Percentiles rank a stretch among this genome's conserved stretches.
phyloP scores from a whole-genome alignment of 2,797 vertebrate genomes.

The Oceanodroma leucorhoa region DNA sequence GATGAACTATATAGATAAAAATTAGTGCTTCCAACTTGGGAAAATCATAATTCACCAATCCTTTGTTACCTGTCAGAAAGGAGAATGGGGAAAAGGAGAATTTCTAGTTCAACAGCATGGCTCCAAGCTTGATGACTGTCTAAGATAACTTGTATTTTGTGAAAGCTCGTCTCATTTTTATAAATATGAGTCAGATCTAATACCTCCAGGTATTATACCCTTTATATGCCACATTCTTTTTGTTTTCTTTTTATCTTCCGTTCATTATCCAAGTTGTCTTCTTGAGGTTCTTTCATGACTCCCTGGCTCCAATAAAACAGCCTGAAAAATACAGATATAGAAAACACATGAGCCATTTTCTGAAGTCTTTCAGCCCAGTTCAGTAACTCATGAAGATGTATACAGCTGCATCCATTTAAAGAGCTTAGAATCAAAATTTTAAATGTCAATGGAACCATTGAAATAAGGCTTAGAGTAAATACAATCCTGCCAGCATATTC shows the following conservation, averaged over 20 bases:
- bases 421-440: background rate
- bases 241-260: slow-evolving; percentile 73
- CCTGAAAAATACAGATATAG: slow-evolving; percentile 67
- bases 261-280: slow-evolving; percentile 72
- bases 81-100: slow-evolving; percentile 57
- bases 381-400: background rate
- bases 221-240: slow-evolving; percentile 78
- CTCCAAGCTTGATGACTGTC: slow-evolving; percentile 71
- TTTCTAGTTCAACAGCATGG: slow-evolving; percentile 78
- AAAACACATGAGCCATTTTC: slow-evolving; percentile 1
- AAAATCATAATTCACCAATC: slow-evolving; percentile 77
- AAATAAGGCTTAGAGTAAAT: background rate
- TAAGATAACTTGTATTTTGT: slow-evolving; percentile 68
- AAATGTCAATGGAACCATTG: background rate
- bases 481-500: background rate
- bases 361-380: background rate
- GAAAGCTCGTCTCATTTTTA: slow-evolving; percentile 73
- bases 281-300: slow-evolving; percentile 75
- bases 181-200: slow-evolving; percentile 63
- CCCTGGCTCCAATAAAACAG: slow-evolving; percentile 65
- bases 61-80: slow-evolving; percentile 72
- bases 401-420: slow-evolving; percentile 7
- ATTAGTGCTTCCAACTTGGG: slow-evolving; percentile 73
- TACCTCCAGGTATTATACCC: slow-evolving; percentile 73
- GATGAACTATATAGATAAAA: slow-evolving; percentile 73